Evolutionary conservation across 2,797 vertebrate genomes (phyloP).

Genomic region (Syngnathus acus): DNA sequence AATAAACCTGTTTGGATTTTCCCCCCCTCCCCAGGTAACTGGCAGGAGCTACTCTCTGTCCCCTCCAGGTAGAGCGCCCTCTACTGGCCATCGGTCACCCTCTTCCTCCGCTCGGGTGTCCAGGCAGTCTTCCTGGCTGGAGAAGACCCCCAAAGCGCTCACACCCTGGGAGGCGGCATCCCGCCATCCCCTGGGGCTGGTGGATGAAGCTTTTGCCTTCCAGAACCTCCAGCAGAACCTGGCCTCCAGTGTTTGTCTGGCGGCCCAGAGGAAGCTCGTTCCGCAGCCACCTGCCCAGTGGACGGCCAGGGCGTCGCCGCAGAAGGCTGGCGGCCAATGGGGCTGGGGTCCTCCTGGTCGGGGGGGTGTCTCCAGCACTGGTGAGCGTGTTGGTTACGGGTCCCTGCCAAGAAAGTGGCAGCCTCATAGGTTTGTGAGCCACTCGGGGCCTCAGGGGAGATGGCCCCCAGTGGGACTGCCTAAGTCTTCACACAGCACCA

Average conservation of each 20-base stretch:
- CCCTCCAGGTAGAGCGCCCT: conserved; percentile 70
- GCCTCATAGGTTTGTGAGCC: conserved; percentile 66
- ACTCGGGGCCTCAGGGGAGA: conserved; percentile 58
- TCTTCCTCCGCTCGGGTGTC: conserved; percentile 56
- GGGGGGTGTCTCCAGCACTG: conserved; percentile 48
- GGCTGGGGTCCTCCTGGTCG: conserved; percentile 33
- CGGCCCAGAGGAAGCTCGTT: conserved; percentile 81
- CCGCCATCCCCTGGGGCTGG: conserved; percentile 81
- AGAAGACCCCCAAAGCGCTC: conserved; percentile 68
- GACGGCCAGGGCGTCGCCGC: conserved; percentile 68
- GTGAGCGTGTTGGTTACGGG: conserved; percentile 51
- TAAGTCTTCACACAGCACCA: conserved; percentile 72
- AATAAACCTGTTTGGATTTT: conserved; percentile 49
- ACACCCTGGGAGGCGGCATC: conserved; percentile 91
- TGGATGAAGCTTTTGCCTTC: conserved; percentile 83
- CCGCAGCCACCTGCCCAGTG: conserved; percentile 76
- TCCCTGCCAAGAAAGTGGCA: conserved; percentile 70
- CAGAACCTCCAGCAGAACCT: conserved; percentile 80
- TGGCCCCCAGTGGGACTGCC: conserved; percentile 49
- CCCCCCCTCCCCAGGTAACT: conserved; percentile 55
- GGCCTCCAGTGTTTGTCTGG: conserved; percentile 75
- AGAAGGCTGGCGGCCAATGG: conserved; percentile 30
- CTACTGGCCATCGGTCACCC: conserved; percentile 55
- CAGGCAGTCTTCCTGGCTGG: conserved; percentile 49
- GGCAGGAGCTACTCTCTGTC: conserved; percentile 75